Evolutionary conservation across 1,140 invertebrate species (phyloP).

Genomic region (Kradibia gibbosae): DNA sequence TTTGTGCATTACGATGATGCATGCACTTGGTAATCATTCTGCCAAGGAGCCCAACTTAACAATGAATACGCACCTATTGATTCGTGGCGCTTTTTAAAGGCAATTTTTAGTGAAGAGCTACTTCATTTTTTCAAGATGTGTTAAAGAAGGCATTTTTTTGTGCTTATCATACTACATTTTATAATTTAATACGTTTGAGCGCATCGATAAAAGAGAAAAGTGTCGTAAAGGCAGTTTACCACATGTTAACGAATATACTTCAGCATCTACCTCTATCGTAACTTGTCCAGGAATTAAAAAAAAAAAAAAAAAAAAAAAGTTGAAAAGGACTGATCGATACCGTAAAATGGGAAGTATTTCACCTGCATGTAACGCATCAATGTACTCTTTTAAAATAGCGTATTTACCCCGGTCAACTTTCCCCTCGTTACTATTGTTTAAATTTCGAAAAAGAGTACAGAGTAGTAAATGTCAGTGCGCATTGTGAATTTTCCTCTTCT

Average conservation of each 20-base stretch:
- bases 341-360: constrained; percentile 6
- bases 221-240: neutral
- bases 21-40: no score
- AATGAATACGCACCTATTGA: no score
- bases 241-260: neutral
- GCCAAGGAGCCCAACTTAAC: no score
- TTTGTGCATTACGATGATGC: no score
- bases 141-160: neutral
- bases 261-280: neutral
- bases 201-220: neutral
- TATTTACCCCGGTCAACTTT: neutral
- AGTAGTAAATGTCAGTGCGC: neutral
- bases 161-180: neutral
- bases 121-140: neutral
- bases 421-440: neutral
- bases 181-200: neutral
- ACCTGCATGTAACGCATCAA: neutral
- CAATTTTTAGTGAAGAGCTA: neutral
- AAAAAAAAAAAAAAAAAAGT: constrained; percentile 5
- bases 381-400: neutral
- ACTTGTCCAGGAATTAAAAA: neutral
- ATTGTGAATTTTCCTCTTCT: neutral
- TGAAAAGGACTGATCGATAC: neutral
- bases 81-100: no score
- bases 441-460: neutral